phyloP scores from a whole-genome alignment of 2,113 vertebrate species.

The Piaya cayana region DNA sequence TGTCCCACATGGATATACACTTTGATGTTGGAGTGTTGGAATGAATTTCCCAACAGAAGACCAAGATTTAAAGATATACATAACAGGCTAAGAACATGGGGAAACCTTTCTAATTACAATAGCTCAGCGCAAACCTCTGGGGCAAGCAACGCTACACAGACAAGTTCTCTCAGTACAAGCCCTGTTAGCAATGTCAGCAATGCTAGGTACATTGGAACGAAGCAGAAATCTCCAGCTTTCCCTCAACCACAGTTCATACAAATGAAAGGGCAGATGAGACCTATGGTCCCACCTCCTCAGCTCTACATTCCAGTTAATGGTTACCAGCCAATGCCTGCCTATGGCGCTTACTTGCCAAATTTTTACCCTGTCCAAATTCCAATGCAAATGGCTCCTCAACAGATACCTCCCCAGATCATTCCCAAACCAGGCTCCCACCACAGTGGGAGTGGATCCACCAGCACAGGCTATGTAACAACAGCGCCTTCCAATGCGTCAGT shows the following conservation, averaged over 20 bases:
- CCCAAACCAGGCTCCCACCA: constrained; percentile 92
- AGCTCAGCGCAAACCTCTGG: constrained; percentile 93
- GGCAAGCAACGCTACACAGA: constrained; percentile 94
- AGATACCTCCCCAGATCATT: constrained; percentile 85
- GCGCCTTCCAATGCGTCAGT: constrained; percentile 87
- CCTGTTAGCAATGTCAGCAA: constrained; percentile 93
- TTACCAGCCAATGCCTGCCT: constrained; percentile 91
- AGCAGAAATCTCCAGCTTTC: constrained; percentile 87
- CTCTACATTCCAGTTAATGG: constrained; percentile 97
- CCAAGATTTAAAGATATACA: constrained; percentile 97
- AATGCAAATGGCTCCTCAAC: constrained; percentile 90
- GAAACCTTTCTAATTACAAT: constrained; percentile 90
- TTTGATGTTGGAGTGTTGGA: constrained; percentile 97
- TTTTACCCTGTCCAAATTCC: constrained; percentile 97
- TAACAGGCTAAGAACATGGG: constrained; percentile 90
- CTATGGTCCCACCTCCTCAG: constrained; percentile 88
- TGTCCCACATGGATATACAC: constrained; percentile 94
- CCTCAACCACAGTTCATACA: constrained; percentile 91
- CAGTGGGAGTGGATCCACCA: constrained; percentile 95
- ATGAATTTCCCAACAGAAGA: constrained; percentile 88
- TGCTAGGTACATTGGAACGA: constrained; percentile 87
- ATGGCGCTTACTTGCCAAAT: constrained; percentile 92
- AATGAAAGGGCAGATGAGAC: constrained; percentile 91
- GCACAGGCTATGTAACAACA: constrained; percentile 93
- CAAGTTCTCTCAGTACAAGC: constrained; percentile 95